These are phyloP conservation scores for Tanytarsus gracilentus DNA, from an alignment of 2,888 invertebrate genomes.

Conservation along the genomic window DNA sequence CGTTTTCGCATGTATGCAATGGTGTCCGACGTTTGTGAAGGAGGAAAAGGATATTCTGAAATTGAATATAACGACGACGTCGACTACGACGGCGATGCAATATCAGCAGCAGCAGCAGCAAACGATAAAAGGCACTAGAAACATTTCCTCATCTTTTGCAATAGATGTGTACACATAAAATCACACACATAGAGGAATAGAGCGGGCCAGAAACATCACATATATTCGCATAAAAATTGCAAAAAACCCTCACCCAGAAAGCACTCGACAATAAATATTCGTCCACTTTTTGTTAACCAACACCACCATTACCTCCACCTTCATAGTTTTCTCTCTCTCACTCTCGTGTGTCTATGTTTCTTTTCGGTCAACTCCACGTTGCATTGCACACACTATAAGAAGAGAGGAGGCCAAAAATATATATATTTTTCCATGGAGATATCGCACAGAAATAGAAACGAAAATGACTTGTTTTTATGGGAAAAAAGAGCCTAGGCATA, in stretches of 20 bases:
- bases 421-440: too few species aligned
- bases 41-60: slow-evolving; percentile 14
- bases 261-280: slow-evolving; percentile 16
- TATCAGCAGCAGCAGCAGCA: not conserved
- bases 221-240: slow-evolving; percentile 20
- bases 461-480: slow-evolving; percentile 13
- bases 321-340: not conserved
- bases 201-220: not conserved
- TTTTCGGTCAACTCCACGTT: not conserved
- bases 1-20: not conserved
- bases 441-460: too few species aligned
- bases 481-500: too few species aligned
- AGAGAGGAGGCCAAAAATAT: not conserved
- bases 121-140: too few species aligned
- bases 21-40: not conserved
- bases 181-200: too few species aligned
- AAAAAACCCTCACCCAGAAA: slow-evolving; percentile 15
- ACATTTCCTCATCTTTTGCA: too few species aligned
- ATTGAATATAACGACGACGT: slow-evolving; percentile 12
- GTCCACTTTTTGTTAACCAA: slow-evolving; percentile 9
- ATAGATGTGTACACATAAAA: too few species aligned
- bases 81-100: not conserved
- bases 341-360: not conserved
- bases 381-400: not conserved
- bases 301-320: not conserved